Evolutionary conservation across 2,888 invertebrate species (phyloP), one percentile per base, ranked within the genome.

Genomic region (Ectropis crepuscularia): DNA sequence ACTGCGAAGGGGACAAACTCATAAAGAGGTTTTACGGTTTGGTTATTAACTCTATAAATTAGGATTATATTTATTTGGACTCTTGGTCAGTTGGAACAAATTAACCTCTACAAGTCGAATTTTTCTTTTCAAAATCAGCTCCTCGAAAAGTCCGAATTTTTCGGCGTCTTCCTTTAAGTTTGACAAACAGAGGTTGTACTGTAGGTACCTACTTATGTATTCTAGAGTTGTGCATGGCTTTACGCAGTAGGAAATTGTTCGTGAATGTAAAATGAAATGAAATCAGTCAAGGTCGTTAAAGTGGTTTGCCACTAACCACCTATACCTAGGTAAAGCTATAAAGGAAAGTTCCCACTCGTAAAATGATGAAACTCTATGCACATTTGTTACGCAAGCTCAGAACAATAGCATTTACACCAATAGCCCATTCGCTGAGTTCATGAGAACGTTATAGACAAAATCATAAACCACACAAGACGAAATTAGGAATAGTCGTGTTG

Each of bases 271-370:
- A 28, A 41, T 7, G 10, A 41, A 41, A 7, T 41, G 41, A 41
- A 41, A 41, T 41, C 16, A 28, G 16, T 28, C 16, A 28, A 28
- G 16, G 16, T 28, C 16, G 16, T 28, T 28, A 28, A 28, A 28
- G 16, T 28, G 16, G 16, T 28, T 28, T 28, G 16, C 16, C 16
- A 28, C 16, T n/a, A 28, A 28, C 10, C 6, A 41, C 16, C 9
- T 41, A 51, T 41, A 6, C 38, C 16, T 28, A 38, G 10, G 16
- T n/a, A 43, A 6, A 43, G 45, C 36, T 11, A 10, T 28, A 28
- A 48, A 55, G 55, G 55, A 55, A 55, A 55, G 55, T 55, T 55
- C 55, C 47, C 55, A 55, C 16, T 41, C 55, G 47, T 55, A 55
- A 55, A 54, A 47, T 55, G 39, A 55, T 55, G 55, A 55, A 55